Evolutionary conservation across 2,113 vertebrate genomes (phyloP).

Genomic region (Gulo gulo): DNA sequence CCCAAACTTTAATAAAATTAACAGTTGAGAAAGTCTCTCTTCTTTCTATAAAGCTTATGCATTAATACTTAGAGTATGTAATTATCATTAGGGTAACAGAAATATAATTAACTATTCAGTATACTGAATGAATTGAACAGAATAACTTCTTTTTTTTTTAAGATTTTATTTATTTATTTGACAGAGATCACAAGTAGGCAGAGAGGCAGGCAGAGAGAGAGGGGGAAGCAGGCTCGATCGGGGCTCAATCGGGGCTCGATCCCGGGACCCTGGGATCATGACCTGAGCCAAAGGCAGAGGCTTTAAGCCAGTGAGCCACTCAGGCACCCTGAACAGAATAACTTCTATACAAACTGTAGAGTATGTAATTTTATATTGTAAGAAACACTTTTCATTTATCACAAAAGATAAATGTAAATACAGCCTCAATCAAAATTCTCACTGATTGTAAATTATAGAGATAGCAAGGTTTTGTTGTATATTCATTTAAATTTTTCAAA

Average conservation of each 20-base stretch:
- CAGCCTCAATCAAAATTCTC: background rate
- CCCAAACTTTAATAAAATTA: background rate
- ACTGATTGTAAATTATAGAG: background rate
- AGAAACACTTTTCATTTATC: constrained; percentile 10
- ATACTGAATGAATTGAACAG: background rate
- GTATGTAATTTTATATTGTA: background rate
- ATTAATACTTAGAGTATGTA: background rate
- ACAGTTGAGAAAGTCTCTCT: background rate
- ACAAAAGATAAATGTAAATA: constrained; percentile 8
- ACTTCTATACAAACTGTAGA: background rate
- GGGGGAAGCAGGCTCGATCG: no score
- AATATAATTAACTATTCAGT: background rate
- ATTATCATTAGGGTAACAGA: background rate
- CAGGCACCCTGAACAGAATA: background rate
- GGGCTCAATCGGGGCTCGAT: no score
- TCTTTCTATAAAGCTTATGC: background rate
- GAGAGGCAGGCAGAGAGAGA: no score
- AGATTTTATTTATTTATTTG: no score
- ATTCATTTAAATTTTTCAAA: constrained; percentile 7
- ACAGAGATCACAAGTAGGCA: no score
- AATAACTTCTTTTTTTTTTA: background rate
- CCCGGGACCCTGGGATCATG: no score
- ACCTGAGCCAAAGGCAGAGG: no score
- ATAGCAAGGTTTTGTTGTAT: background rate
- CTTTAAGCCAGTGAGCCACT: no score